Percentiles rank a stretch among this genome's conserved stretches.
Evolutionary conservation across 1,140 invertebrate genomes (phyloP).

Genomic region (Drosophila leontia): DNA sequence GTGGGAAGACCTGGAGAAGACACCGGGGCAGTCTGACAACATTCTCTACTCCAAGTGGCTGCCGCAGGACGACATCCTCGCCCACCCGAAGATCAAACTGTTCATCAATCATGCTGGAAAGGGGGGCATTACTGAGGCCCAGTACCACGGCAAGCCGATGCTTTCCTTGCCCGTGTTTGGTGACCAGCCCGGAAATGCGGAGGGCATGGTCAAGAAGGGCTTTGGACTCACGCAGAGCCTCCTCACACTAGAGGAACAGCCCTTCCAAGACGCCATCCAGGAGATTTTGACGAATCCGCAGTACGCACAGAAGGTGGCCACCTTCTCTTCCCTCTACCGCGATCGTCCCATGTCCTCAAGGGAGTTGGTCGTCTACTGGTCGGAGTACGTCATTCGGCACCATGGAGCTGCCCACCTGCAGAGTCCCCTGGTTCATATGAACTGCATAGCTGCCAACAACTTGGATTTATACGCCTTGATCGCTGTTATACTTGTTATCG

Average conservation of each 20-base stretch:
- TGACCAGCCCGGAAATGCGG: slow-evolving; percentile 73
- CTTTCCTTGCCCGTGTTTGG: slow-evolving; percentile 85
- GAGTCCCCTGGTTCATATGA: slow-evolving; percentile 67
- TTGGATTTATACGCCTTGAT: slow-evolving; percentile 59
- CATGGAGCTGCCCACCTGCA: slow-evolving; percentile 78
- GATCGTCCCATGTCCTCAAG: slow-evolving; percentile 71
- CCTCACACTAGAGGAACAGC: slow-evolving; percentile 86
- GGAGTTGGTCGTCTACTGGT: slow-evolving; percentile 83
- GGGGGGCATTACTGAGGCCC: slow-evolving; percentile 85
- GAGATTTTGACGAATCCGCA: slow-evolving; percentile 62
- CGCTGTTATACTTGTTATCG: background rate
- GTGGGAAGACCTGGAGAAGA: slow-evolving; percentile 71
- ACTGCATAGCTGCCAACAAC: slow-evolving; percentile 69
- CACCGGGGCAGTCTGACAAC: slow-evolving; percentile 86
- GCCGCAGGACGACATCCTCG: slow-evolving; percentile 86
- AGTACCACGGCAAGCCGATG: slow-evolving; percentile 86
- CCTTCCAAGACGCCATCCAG: slow-evolving; percentile 44
- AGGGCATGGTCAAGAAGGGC: slow-evolving; percentile 36
- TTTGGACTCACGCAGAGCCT: slow-evolving; percentile 70
- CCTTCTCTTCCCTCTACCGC: slow-evolving; percentile 63
- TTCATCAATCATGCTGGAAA: slow-evolving; percentile 91
- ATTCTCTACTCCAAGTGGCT: slow-evolving; percentile 87
- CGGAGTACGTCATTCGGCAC: slow-evolving; percentile 85
- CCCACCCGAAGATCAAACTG: slow-evolving; percentile 87
- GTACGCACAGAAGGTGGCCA: slow-evolving; percentile 50